A percentile compares a stretch with the other conserved stretches of the same genome.
Evolutionary conservation across 2,113 vertebrate species (phyloP).

Genomic region (Circaetus cinerascens): DNA sequence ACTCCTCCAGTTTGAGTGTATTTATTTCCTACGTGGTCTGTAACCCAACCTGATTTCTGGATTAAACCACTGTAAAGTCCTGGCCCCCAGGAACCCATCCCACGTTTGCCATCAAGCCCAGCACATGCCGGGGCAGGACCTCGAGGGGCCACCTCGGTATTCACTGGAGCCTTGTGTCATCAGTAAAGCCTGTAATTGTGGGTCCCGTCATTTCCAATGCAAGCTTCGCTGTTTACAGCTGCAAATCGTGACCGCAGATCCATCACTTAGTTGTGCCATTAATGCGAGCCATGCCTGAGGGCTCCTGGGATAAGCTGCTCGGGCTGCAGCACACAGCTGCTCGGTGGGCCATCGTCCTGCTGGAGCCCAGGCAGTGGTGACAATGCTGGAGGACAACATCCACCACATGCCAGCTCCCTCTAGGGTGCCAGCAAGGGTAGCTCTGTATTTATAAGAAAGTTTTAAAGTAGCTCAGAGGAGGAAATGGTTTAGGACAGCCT

Average conservation of each 20-base stretch:
- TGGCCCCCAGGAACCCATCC: background rate
- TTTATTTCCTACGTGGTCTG: conserved; percentile 32
- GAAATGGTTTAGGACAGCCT: background rate
- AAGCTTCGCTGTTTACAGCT: background rate
- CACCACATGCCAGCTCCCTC: rapidly evolving
- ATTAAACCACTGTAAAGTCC: background rate
- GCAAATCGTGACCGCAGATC: background rate
- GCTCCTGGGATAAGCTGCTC: background rate
- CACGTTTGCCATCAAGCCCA: background rate
- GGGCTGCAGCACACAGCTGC: background rate
- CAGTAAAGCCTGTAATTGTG: conserved; percentile 11
- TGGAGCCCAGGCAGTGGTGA: background rate
- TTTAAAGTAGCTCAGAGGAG: background rate
- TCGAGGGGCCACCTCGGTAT: background rate
- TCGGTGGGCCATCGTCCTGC: background rate
- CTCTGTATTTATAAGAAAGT: background rate
- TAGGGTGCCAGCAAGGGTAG: background rate
- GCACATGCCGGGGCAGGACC: conserved; percentile 8
- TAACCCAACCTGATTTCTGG: conserved; percentile 44
- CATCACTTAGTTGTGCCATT: background rate
- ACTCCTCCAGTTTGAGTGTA: conserved; percentile 27
- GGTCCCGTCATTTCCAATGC: background rate
- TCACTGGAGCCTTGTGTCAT: background rate
- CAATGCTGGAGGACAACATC: background rate
- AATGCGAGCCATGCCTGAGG: rapidly evolving